A percentile compares a stretch with the other conserved stretches of the same genome.
These are phyloP conservation scores for Trichoplax adhaerens DNA, from an alignment of 37 sponge, comb jelly and placozoan species.

Conservation along the genomic window DNA sequence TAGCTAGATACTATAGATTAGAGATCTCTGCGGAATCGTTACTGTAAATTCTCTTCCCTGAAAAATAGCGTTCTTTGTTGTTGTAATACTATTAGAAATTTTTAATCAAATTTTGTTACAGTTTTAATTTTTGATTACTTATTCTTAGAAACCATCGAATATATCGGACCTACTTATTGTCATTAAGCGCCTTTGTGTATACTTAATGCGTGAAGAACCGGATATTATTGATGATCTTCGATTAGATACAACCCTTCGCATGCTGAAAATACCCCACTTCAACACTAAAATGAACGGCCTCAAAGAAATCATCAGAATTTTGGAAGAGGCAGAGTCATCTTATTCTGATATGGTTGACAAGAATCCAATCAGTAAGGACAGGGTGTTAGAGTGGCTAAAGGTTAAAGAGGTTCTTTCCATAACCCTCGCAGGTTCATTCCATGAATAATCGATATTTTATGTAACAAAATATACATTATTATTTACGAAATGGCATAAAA, in stretches of 20 bases:
- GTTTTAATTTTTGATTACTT: not conserved
- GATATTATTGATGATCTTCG: slow-evolving; percentile 46
- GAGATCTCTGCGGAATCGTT: no score
- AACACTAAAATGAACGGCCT: slow-evolving; percentile 97
- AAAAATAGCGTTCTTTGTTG: no score
- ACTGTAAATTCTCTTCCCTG: no score
- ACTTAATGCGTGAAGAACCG: slow-evolving; percentile 23
- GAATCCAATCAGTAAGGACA: slow-evolving; percentile 35
- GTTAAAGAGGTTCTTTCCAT: slow-evolving; percentile 67
- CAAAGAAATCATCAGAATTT: slow-evolving; percentile 49
- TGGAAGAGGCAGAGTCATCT: not conserved
- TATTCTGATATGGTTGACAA: not conserved
- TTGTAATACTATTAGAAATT: no score
- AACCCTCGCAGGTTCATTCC: slow-evolving; percentile 42
- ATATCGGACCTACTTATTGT: slow-evolving; percentile 56
- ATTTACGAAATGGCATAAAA: no score
- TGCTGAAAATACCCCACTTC: slow-evolving; percentile 87
- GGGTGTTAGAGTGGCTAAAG: slow-evolving; percentile 52
- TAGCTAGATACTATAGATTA: no score
- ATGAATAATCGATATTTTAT: no score
- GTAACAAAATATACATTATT: no score
- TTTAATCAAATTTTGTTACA: no score
- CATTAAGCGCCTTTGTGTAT: slow-evolving; percentile 40
- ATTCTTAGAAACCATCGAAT: slow-evolving; percentile 40
- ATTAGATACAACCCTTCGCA: slow-evolving; percentile 45